Evolutionary conservation across 1,140 invertebrate species (phyloP).

Genomic region (Meloidogyne hapla): DNA sequence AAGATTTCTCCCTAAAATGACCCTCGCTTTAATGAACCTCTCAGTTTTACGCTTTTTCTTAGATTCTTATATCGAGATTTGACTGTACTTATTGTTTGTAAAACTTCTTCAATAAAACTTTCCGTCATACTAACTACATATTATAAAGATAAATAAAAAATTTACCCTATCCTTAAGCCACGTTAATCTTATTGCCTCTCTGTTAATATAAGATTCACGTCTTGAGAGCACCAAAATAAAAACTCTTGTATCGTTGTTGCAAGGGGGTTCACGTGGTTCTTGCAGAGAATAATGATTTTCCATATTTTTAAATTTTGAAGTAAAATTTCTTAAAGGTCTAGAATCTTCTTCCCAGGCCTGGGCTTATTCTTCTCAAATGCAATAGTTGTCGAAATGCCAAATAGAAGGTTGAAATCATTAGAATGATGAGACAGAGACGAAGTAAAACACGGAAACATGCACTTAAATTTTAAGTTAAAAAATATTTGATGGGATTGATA

Average conservation of each 20-base stretch:
- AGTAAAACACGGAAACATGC: not conserved
- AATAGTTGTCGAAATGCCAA: not conserved
- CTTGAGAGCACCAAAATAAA: not conserved
- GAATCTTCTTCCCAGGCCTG: not conserved
- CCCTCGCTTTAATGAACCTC: too few relatives aligned
- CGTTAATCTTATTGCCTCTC: conserved; percentile 4
- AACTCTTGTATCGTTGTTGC: not conserved
- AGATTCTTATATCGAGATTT: too few relatives aligned
- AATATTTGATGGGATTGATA: too few relatives aligned
- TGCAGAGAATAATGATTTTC: not conserved
- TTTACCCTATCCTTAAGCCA: conserved; percentile 5
- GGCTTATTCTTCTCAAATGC: not conserved
- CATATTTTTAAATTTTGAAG: not conserved
- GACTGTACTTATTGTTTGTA: too few relatives aligned
- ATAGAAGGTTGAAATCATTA: not conserved
- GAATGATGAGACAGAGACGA: not conserved
- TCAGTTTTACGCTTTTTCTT: too few relatives aligned
- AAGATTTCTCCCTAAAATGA: too few relatives aligned
- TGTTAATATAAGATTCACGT: not conserved
- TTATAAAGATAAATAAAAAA: not conserved
- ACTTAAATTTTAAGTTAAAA: not conserved
- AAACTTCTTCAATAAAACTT: too few relatives aligned
- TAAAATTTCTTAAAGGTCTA: not conserved
- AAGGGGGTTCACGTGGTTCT: not conserved
- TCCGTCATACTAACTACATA: too few relatives aligned